phyloP scores from a whole-genome alignment of 2,113 vertebrate species.

The Pseudopipra pipra region DNA sequence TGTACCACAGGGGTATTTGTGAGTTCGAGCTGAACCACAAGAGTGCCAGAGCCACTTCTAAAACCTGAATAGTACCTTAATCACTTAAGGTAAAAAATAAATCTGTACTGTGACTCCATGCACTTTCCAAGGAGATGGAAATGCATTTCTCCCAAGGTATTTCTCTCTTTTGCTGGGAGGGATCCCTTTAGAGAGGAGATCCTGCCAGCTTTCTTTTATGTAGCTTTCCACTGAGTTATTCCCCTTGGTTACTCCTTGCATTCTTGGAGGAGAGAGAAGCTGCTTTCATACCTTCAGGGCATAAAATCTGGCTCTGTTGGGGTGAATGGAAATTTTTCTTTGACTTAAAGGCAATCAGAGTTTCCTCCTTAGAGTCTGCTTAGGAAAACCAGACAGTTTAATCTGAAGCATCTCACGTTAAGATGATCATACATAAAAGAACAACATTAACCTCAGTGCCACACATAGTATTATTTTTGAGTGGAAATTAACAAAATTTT shows the following conservation, averaged over 20 bases:
- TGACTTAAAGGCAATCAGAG: neutral
- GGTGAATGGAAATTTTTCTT: neutral
- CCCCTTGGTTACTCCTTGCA: constrained; percentile 37
- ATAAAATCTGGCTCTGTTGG: constrained; percentile 21
- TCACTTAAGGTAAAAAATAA: neutral
- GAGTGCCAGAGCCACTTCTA: neutral
- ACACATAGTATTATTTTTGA: constrained; percentile 15
- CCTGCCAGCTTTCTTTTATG: constrained; percentile 19
- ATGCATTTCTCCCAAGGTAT: neutral
- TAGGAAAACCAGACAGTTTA: neutral
- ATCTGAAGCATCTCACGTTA: neutral
- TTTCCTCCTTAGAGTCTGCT: constrained; percentile 12
- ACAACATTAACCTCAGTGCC: constrained; percentile 16
- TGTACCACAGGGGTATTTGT: neutral
- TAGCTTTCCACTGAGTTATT: constrained; percentile 5
- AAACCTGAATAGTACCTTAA: neutral
- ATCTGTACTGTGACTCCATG: neutral
- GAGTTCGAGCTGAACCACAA: neutral
- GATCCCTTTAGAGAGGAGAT: neutral
- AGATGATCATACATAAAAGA: constrained; percentile 15
- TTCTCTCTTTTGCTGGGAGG: constrained; percentile 6
- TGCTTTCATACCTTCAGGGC: neutral
- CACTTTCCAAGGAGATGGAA: neutral
- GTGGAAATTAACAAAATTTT: constrained; percentile 20
- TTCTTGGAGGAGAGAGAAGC: constrained; percentile 31